phyloP scores from a whole-genome alignment of 2,888 invertebrate species.

The Rhingia campestris region DNA sequence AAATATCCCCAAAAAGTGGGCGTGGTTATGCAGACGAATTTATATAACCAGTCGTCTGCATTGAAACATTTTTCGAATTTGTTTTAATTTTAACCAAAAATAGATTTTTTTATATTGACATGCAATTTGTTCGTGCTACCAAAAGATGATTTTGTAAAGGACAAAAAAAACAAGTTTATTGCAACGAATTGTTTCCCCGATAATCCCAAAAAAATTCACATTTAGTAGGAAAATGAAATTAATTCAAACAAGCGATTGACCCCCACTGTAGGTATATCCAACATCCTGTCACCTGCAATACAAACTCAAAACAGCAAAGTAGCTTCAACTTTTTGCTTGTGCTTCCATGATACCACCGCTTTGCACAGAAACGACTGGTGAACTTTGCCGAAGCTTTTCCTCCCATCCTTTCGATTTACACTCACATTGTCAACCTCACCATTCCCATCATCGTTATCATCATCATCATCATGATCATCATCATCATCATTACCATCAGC shows the following conservation, averaged over 20 bases:
- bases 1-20: too few relatives aligned
- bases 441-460: slow-evolving; percentile 9
- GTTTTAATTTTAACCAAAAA: too few relatives aligned
- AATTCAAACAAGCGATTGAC: neutral
- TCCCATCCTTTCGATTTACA: neutral
- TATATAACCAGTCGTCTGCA: too few relatives aligned
- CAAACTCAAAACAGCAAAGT: neutral
- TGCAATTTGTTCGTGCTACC: too few relatives aligned
- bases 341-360: slow-evolving; percentile 14
- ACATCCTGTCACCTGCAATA: neutral
- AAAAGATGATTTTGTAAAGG: too few relatives aligned
- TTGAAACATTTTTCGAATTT: too few relatives aligned
- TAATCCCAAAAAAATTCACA: neutral
- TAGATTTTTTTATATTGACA: too few relatives aligned
- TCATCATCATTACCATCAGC: slow-evolving; percentile 21
- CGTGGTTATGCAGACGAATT: too few relatives aligned
- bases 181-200: too few relatives aligned
- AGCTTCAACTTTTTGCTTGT: slow-evolving; percentile 18
- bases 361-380: neutral
- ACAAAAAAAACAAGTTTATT: too few relatives aligned
- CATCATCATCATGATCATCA: neutral
- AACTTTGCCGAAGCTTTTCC: slow-evolving; percentile 49
- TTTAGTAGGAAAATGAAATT: neutral
- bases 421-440: slow-evolving; percentile 17
- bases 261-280: neutral